Evolutionary conservation across 2,888 invertebrate genomes (phyloP).

Genomic region (Masnerella sp.): DNA sequence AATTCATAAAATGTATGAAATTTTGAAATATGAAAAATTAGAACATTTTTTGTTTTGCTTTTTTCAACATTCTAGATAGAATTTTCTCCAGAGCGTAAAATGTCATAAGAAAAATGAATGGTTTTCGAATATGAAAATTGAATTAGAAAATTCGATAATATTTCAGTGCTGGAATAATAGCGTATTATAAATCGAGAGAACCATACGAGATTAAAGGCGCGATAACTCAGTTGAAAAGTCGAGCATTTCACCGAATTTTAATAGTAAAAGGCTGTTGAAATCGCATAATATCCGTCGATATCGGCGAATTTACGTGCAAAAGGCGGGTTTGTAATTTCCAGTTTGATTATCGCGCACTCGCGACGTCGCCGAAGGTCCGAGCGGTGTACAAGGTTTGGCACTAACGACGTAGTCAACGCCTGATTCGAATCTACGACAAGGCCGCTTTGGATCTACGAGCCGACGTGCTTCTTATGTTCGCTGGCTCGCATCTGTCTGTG

Average conservation of each 20-base stretch:
- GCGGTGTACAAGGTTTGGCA: constrained; percentile 24
- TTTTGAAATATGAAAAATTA: too few species aligned
- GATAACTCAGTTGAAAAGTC: not conserved
- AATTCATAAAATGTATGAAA: too few species aligned
- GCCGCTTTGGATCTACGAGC: constrained; percentile 22
- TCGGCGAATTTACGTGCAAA: constrained; percentile 22
- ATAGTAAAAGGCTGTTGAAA: constrained; percentile 1
- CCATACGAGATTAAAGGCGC: not conserved
- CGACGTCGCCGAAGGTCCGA: constrained; percentile 34
- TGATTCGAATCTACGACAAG: constrained; percentile 47
- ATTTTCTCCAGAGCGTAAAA: too few species aligned
- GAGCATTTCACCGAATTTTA: constrained; percentile 1
- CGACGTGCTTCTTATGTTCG: constrained; percentile 28
- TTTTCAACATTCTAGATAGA: too few species aligned
- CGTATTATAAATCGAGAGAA: not conserved
- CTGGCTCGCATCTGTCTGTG: not conserved
- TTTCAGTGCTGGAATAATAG: too few species aligned
- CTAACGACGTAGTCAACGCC: constrained; percentile 51
- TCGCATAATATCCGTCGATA: constrained; percentile 12
- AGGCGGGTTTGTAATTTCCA: constrained; percentile 41
- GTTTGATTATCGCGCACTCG: constrained; percentile 32
- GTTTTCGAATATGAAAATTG: too few species aligned
- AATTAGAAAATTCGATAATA: too few species aligned
- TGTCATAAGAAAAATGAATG: too few species aligned
- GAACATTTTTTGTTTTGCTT: too few species aligned